Evolutionary conservation across 2,888 invertebrate genomes (phyloP).

Genomic region (Ferrisia virgata): DNA sequence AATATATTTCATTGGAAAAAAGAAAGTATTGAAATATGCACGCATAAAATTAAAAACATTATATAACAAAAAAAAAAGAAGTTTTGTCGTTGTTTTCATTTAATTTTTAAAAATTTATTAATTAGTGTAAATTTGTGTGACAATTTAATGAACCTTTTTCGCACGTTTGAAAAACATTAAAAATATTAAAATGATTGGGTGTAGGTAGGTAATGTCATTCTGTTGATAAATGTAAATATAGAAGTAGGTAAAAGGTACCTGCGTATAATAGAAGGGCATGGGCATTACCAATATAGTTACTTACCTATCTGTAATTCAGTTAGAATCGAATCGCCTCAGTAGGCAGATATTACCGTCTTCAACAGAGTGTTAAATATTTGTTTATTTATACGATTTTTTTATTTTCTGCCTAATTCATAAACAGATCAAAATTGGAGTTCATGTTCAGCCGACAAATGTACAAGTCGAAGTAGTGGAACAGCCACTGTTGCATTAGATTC

Average conservation of each 20-base stretch:
- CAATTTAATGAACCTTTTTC: too few species aligned
- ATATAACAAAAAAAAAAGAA: background rate
- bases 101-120: too few species aligned
- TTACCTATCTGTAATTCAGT: background rate
- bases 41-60: background rate
- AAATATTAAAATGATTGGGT: too few species aligned
- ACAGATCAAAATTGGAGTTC: conserved; percentile 37
- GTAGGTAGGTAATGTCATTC: too few species aligned
- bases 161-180: too few species aligned
- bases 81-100: too few species aligned
- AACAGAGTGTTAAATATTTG: background rate
- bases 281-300: background rate
- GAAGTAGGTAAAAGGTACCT: too few species aligned
- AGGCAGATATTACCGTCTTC: background rate
- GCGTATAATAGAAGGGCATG: too few species aligned
- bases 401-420: background rate
- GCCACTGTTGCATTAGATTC: conserved; percentile 36
- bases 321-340: background rate
- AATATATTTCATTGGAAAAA: background rate
- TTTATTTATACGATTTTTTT: background rate
- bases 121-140: too few species aligned
- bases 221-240: too few species aligned
- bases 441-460: conserved; percentile 40
- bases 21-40: background rate
- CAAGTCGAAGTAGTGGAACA: conserved; percentile 33